These are phyloP conservation scores for Agraylea sexmaculata DNA, from an alignment of 1,140 invertebrate species.

Conservation along the genomic window DNA sequence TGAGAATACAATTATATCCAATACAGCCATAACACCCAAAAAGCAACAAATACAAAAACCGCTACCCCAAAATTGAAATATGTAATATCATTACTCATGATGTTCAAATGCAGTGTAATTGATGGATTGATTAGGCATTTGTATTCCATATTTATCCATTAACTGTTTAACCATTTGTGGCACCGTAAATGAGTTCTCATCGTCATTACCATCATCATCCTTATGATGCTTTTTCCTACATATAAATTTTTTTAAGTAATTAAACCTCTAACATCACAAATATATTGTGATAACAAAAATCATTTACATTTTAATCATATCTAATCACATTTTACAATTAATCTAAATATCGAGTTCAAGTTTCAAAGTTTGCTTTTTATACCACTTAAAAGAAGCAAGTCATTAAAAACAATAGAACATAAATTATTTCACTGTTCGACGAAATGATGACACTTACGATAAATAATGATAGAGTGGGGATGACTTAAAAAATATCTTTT, in stretches of 20 bases:
- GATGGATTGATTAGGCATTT: conserved; percentile 6
- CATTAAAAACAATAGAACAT: neutral
- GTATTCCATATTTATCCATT: conserved; percentile 11
- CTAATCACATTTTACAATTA: no score
- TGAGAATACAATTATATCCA: neutral
- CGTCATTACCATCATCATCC: conserved; percentile 3
- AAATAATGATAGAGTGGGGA: conserved; percentile 50
- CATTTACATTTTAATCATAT: no score
- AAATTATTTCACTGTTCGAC: neutral
- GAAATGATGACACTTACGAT: conserved; percentile 39
- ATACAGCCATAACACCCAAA: conserved; percentile 5
- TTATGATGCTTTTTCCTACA: no score
- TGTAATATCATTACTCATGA: conserved; percentile 16
- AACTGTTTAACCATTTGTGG: no score
- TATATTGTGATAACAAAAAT: no score
- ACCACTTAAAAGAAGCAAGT: neutral
- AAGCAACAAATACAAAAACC: conserved; percentile 19
- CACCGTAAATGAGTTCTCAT: conserved; percentile 3
- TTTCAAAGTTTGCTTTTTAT: conserved; percentile 1
- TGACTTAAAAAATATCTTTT: conserved; percentile 36
- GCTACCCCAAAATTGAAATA: conserved; percentile 11
- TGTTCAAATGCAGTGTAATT: conserved; percentile 1
- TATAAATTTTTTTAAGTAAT: no score
- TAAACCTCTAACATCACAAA: no score
- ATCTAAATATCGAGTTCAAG: neutral